Base-by-base conservation (phyloP, 2,113 vertebrate species). In the Numida meleagris region DNA sequence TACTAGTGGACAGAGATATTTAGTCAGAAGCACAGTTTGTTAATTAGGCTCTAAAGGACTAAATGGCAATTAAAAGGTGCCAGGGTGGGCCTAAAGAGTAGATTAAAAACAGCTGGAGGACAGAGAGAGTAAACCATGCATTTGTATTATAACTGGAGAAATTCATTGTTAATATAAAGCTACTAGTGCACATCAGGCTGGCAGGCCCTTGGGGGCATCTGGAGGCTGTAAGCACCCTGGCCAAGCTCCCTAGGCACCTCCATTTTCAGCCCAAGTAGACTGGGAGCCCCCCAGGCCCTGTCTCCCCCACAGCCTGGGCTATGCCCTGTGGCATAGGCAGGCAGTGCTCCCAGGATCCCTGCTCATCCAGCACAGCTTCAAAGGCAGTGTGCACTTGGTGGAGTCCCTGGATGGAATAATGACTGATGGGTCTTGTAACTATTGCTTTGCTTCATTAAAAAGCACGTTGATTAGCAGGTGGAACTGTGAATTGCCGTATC, bases 151-250 rank as follows among this genome's bases (percentile, higher is more conserved):
- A 2, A 38, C 25, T 9, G 3, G 12, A 9, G 50, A 42, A 40
- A 72, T 45, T 29, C 1, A 2, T 0, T 12, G 1, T 12, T 17
- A 50, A 17, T 4, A 46, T 23, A 7, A 6, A 4, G 19, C 13
- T 2, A 24, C 20, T 6, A 4, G 25, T 0, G 7, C 9, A 8
- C 1, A 1, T 48, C 38, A 1, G 11, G 46, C 38, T 27, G 38
- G 2, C 14, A 3, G 85, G 23, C 48, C 50, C 34, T 7, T 0
- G 7, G 23, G 40, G 21, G 16, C 27, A 2, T 6, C 16, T 3
- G 45, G 33, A 43, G 83, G 53, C 51, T 4, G 7, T 25, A 10
- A 24, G 27, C 1, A 2, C 36, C 43, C 43, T 20, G 11, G 4
- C 6, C 40, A 25, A 42, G 34, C 29, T 16, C 19, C 29, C 11